phyloP scores from a whole-genome alignment of 2,888 invertebrate genomes.

The Bruchidius siliquastri region DNA sequence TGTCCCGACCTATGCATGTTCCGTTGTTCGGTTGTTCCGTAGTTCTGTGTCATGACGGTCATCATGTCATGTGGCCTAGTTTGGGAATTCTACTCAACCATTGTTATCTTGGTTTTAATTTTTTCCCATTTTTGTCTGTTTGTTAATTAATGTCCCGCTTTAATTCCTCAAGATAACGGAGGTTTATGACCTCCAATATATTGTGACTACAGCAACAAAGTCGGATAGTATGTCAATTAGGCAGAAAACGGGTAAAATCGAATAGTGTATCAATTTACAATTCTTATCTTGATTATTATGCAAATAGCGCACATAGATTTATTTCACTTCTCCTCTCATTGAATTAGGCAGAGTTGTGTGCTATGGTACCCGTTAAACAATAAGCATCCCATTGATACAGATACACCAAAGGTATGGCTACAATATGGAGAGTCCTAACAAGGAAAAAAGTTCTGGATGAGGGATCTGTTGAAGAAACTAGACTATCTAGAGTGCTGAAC shows the following conservation, averaged over 20 bases:
- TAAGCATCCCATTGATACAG: neutral
- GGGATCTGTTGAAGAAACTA: slow-evolving; percentile 39
- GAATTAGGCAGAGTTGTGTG: too few species aligned
- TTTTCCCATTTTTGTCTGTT: neutral
- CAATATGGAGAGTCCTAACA: slow-evolving; percentile 39
- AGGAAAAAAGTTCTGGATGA: slow-evolving; percentile 40
- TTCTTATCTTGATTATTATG: neutral
- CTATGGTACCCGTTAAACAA: too few species aligned
- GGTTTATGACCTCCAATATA: neutral
- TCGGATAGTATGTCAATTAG: neutral
- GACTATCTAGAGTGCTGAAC: slow-evolving; percentile 66
- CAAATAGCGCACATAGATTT: neutral
- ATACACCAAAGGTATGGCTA: slow-evolving; percentile 25
- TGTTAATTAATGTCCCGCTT: neutral
- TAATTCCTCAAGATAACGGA: neutral
- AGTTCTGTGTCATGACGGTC: too few species aligned
- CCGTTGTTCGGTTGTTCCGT: too few species aligned
- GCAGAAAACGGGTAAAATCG: neutral
- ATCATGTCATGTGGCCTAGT: too few species aligned
- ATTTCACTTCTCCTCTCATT: neutral
- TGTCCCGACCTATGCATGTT: too few species aligned
- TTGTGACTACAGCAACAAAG: neutral
- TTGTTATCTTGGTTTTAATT: neutral
- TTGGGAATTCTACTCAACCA: neutral
- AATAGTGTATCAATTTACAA: neutral